Percentiles rank a stretch among this genome's conserved stretches.
Evolutionary conservation across 1,140 invertebrate genomes (phyloP).

Genomic region (Hestina assimilis): DNA sequence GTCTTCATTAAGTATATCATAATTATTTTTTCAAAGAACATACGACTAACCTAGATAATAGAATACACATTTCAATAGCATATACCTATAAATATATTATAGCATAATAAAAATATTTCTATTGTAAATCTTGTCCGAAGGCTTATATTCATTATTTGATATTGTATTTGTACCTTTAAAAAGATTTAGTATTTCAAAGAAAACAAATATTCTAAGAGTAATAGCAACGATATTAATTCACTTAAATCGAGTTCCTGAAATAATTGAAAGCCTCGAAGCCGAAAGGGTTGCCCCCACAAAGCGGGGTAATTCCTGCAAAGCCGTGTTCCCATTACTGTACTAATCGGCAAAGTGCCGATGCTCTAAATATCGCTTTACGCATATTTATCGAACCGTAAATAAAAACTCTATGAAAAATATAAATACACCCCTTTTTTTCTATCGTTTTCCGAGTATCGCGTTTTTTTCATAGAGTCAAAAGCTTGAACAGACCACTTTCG

Average conservation of each 20-base stretch:
- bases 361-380: slow-evolving; percentile 74
- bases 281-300: slow-evolving; percentile 59
- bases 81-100: too few species aligned
- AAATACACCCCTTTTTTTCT: slow-evolving; percentile 73
- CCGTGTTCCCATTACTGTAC: slow-evolving; percentile 51
- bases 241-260: slow-evolving; percentile 37
- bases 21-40: too few species aligned
- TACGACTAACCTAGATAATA: too few species aligned
- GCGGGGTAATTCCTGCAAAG: slow-evolving; percentile 47
- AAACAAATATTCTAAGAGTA: background rate
- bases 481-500: slow-evolving; percentile 77
- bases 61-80: too few species aligned
- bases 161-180: background rate
- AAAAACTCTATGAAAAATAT: slow-evolving; percentile 77
- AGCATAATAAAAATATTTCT: too few species aligned
- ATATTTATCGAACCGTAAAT: slow-evolving; percentile 73
- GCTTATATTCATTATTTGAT: too few species aligned
- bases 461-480: slow-evolving; percentile 78
- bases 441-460: slow-evolving; percentile 72
- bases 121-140: too few species aligned
- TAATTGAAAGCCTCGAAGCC: slow-evolving; percentile 67
- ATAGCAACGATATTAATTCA: slow-evolving; percentile 18
- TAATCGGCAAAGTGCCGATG: slow-evolving; percentile 74
- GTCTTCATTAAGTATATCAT: too few species aligned
- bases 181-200: background rate